Evolutionary conservation across 1,140 invertebrate species (phyloP).

Genomic region (Agrypnia vestita): DNA sequence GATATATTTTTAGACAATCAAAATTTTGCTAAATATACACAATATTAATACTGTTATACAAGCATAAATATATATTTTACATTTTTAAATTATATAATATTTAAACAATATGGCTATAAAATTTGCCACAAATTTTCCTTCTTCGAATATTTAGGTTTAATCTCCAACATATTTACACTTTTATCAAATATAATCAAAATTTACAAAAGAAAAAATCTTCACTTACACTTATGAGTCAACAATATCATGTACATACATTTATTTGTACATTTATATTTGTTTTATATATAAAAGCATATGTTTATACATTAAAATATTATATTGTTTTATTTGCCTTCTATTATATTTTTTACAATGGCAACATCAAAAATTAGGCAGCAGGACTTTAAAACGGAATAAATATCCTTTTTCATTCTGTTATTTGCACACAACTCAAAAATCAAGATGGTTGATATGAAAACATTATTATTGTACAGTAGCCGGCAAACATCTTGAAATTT

Average conservation of each 20-base stretch:
- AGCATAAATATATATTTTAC: background rate
- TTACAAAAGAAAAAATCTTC: constrained; percentile 8
- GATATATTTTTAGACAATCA: background rate
- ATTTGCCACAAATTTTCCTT: background rate
- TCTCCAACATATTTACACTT: background rate
- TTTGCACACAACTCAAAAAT: background rate
- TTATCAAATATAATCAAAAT: constrained; percentile 20
- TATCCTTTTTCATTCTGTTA: background rate
- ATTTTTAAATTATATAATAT: constrained; percentile 6
- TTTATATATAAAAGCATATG: constrained; percentile 18
- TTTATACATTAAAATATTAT: background rate
- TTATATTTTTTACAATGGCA: constrained; percentile 16
- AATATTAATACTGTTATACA: background rate
- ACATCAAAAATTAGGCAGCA: constrained; percentile 1
- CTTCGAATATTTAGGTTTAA: background rate
- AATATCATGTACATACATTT: constrained; percentile 19
- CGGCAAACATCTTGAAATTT: no score
- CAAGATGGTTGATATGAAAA: background rate
- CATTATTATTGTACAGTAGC: background rate
- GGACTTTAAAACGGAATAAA: background rate
- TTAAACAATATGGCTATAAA: constrained; percentile 5
- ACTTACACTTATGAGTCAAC: constrained; percentile 16
- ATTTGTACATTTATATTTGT: constrained; percentile 1
- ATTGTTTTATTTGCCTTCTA: constrained; percentile 20
- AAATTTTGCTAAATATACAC: background rate